A percentile compares a stretch with the other conserved stretches of the same genome.
Evolutionary conservation across 2,113 vertebrate species (phyloP).

Genomic region (Antigone vipio): DNA sequence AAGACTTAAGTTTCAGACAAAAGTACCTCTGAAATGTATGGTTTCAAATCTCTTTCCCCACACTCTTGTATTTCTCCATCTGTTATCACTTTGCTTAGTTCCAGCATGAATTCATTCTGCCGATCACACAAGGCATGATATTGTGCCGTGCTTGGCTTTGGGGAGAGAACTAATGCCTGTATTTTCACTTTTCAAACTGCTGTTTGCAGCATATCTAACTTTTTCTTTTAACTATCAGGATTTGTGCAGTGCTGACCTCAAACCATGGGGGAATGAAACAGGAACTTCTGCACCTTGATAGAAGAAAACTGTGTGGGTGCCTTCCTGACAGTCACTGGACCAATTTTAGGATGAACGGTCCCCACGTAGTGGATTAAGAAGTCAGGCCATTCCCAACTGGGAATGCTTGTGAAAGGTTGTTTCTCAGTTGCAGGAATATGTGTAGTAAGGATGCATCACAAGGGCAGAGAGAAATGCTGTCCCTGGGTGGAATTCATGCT

Average conservation of each 20-base stretch:
- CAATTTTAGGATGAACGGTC: neutral
- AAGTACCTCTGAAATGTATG: neutral
- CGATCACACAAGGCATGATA: neutral
- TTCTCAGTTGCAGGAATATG: neutral
- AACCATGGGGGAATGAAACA: rapidly evolving
- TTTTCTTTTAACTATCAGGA: neutral
- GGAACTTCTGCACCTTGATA: neutral
- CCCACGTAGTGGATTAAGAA: neutral
- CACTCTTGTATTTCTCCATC: neutral
- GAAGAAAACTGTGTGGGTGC: neutral
- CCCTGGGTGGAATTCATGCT: neutral
- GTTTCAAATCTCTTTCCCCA: neutral
- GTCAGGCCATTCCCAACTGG: neutral
- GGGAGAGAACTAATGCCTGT: neutral
- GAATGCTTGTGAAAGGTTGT: neutral
- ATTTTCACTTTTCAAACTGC: neutral
- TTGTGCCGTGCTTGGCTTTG: neutral
- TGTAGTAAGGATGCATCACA: neutral
- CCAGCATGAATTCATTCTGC: neutral
- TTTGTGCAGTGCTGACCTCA: neutral
- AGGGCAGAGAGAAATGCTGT: neutral
- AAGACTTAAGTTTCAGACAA: neutral
- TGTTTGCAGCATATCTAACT: neutral
- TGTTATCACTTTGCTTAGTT: neutral
- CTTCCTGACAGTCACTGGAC: neutral